These are phyloP conservation scores for Epinephelus fuscoguttatus DNA, from an alignment of 2,113 vertebrate genomes.

Conservation along the genomic window DNA sequence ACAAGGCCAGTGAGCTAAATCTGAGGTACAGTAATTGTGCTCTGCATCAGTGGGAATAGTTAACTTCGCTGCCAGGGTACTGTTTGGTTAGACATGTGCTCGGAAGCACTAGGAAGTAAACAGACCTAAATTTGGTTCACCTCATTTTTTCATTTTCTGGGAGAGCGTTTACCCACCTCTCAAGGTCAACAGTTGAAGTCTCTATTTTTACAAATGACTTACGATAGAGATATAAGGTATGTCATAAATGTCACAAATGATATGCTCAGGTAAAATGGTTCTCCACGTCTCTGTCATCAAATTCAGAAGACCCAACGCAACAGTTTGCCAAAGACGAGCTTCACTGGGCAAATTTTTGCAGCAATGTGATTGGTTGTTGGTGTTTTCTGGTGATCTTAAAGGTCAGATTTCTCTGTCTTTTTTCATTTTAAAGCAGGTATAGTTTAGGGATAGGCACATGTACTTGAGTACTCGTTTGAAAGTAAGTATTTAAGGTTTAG, in stretches of 20 bases:
- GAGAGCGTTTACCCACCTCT: not conserved
- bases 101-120: conserved; percentile 37
- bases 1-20: conserved; percentile 57
- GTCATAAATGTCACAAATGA: not conserved
- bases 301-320: not conserved
- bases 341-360: not conserved
- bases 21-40: conserved; percentile 63
- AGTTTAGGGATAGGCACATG: no score
- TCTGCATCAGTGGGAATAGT: conserved; percentile 49
- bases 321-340: conserved; percentile 4
- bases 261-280: not conserved
- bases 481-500: no score
- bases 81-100: conserved; percentile 29
- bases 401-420: no score
- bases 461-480: no score
- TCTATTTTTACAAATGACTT: not conserved
- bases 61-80: conserved; percentile 31
- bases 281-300: not conserved
- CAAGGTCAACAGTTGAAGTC: not conserved
- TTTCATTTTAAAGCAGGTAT: no score
- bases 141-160: conserved; percentile 14
- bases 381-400: not conserved
- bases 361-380: not conserved
- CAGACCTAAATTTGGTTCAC: conserved; percentile 31
- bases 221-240: not conserved